Conservation (phyloP, 2,797 vertebrate genomes). For the Girardinus metallicus region DNA sequence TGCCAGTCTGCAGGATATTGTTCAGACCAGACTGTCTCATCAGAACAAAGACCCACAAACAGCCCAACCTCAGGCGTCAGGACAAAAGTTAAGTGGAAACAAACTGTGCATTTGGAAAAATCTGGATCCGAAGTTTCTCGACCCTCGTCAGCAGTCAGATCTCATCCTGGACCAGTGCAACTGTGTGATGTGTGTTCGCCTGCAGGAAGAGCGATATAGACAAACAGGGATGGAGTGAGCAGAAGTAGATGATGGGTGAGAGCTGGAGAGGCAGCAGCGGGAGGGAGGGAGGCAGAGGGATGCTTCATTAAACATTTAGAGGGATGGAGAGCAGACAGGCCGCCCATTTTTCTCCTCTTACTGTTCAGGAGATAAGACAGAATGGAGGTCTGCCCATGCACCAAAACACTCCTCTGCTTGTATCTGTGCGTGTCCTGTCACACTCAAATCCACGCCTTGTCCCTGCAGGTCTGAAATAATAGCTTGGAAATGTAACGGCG, state of each 20-base stretch:
- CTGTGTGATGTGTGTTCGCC: conserved; percentile 42
- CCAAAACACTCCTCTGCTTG: conserved; percentile 27
- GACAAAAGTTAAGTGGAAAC: conserved; percentile 39
- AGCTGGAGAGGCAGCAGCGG: conserved; percentile 5
- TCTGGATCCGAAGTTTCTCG: conserved; percentile 26
- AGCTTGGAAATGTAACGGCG: conserved; percentile 54
- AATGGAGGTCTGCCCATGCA: conserved; percentile 43
- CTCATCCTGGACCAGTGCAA: conserved; percentile 44
- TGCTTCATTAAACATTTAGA: conserved; percentile 78
- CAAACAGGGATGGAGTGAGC: conserved; percentile 58
- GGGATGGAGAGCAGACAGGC: conserved; percentile 68
- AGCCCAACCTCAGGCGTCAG: conserved; percentile 17
- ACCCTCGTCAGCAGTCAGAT: conserved; percentile 53
- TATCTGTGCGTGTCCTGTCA: conserved; percentile 23
- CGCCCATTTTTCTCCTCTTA: conserved; percentile 61
- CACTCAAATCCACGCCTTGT: conserved; percentile 40
- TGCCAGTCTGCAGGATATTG: conserved; percentile 5
- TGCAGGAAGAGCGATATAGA: conserved; percentile 47
- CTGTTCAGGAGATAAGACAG: conserved; percentile 54
- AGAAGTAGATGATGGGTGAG: conserved; percentile 56
- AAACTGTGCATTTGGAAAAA: conserved; percentile 33
- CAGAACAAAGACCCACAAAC: conserved; percentile 16
- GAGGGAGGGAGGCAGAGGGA: conserved; percentile 43
- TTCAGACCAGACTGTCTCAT: conserved; percentile 23
- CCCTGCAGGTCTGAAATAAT: conserved; percentile 58